These are phyloP conservation scores for Cyprichromis sp. DNA, from an alignment of 2,113 vertebrate genomes.

Conservation along the genomic window DNA sequence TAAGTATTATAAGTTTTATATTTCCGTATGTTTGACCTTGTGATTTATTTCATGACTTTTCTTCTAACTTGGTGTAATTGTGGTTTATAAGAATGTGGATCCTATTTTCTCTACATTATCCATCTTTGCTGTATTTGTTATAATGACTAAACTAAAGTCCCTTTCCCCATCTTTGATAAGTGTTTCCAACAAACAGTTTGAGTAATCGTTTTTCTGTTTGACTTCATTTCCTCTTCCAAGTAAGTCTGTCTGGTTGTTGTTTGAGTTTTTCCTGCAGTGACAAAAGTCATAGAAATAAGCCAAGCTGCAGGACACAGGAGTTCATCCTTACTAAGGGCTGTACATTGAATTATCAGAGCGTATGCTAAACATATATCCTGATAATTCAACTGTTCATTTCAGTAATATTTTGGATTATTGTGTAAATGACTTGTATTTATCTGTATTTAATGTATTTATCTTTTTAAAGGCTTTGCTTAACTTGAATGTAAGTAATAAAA, in stretches of 20 bases:
- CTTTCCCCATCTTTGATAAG: background rate
- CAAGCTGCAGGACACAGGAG: background rate
- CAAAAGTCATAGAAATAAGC: background rate
- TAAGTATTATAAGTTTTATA: background rate
- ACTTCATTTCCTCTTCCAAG: background rate
- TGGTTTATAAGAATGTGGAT: background rate
- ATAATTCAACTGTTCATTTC: background rate
- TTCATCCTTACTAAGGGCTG: background rate
- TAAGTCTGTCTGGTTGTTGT: background rate
- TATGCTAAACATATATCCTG: rapidly evolving
- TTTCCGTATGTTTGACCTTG: background rate
- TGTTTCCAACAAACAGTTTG: background rate
- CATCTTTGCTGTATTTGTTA: background rate
- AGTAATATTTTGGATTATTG: background rate
- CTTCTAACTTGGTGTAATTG: background rate
- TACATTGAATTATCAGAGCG: background rate
- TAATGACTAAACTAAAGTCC: no score
- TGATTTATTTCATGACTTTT: background rate
- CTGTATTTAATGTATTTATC: background rate
- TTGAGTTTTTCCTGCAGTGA: background rate
- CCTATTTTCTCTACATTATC: background rate
- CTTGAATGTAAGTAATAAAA: background rate
- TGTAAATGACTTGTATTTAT: background rate
- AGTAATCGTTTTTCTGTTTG: background rate
- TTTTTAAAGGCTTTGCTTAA: background rate